Base-by-base conservation (phyloP, 2,888 invertebrate genomes). In the Mesorhabditis spiculigera region DNA sequence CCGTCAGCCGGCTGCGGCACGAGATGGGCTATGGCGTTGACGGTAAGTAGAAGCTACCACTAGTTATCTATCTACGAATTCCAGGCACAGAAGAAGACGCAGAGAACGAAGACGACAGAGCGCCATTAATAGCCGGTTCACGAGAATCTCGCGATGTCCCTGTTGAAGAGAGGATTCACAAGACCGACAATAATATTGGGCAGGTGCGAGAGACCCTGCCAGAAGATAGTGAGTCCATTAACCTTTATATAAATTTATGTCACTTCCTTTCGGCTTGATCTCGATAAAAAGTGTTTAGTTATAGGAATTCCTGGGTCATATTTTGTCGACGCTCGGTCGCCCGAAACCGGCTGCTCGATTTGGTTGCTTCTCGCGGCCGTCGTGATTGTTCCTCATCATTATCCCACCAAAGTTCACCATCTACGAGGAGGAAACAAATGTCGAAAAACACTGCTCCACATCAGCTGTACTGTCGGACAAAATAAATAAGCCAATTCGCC, bases 301-400 rank as follows among this genome's bases (percentile, higher is more conserved):
- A 50, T 50, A 50, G 73, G 75, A 5, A 61, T 71, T 6, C 70
- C 73, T 16, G 74, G 72, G 65, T 76, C 81, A 0, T 84, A 83
- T 68, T 84, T 84, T 70, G 77, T 84, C 41, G 82, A 84, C 66
- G 84, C 84, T n/a, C 75, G 80, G 5, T 77, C 80, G 3, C 84
- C 84, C 5, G 78, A 79, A 62, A 73, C 76, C 44, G 69, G 66
- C 63, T 70, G 66, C 28, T 70, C 72, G 5, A 69, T 77, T 4
- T 79, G 78, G 75, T 58, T 75, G 6, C 70, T 81, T 2, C 70
- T 81, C 61, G 71, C 74, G 65, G 77, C 74, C n/a, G 83, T 84
- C 42, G 65, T 84, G 4, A 42, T 81, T 13, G 78, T 84, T n/a
- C 16, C 84, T 84, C 73, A 80, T 83, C 65, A 73, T 83, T 50